Evolutionary conservation across 2,113 vertebrate genomes (phyloP).

Genomic region (Gymnocephalus cernua): DNA sequence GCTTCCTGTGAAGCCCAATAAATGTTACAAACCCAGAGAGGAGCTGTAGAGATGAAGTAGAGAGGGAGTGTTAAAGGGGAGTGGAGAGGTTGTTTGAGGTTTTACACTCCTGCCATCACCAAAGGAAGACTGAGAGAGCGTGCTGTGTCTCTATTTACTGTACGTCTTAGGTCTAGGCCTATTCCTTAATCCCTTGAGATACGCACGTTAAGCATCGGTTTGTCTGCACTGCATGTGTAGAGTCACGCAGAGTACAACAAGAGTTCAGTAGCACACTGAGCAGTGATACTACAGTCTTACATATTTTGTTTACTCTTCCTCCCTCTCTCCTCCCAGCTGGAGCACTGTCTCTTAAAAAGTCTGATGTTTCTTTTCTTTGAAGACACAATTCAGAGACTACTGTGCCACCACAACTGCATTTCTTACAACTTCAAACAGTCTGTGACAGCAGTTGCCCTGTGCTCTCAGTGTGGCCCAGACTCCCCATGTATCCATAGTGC

Average conservation of each 20-base stretch:
- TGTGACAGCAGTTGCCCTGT: neutral
- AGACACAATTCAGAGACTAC: slow-evolving; percentile 11
- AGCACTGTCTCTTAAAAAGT: slow-evolving; percentile 33
- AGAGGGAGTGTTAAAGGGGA: neutral
- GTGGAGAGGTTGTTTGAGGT: slow-evolving; percentile 53
- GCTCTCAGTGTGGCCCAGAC: slow-evolving; percentile 34
- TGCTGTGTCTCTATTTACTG: slow-evolving; percentile 39
- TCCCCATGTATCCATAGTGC: slow-evolving; percentile 40
- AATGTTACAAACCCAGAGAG: slow-evolving; percentile 50
- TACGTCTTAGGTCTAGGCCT: slow-evolving; percentile 11
- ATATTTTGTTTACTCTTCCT: slow-evolving; percentile 35
- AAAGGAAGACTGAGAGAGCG: slow-evolving; percentile 22
- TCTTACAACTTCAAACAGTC: slow-evolving; percentile 56
- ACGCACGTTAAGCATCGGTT: slow-evolving; percentile 7
- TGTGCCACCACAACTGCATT: slow-evolving; percentile 7
- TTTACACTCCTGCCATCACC: slow-evolving; percentile 36
- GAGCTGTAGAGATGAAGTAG: slow-evolving; percentile 30
- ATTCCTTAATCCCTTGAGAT: slow-evolving; percentile 36
- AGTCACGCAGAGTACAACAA: slow-evolving; percentile 33
- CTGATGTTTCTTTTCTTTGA: slow-evolving; percentile 42
- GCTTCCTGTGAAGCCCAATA: slow-evolving; percentile 58
- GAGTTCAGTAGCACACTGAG: slow-evolving; percentile 56
- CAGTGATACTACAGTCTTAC: slow-evolving; percentile 10
- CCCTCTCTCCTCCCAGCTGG: neutral
- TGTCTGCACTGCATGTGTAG: slow-evolving; percentile 20